Percentiles rank a stretch among this genome's conserved stretches.
phyloP scores from a whole-genome alignment of 92 coral and sea anemone genomes.

The Phenganax marumi region DNA sequence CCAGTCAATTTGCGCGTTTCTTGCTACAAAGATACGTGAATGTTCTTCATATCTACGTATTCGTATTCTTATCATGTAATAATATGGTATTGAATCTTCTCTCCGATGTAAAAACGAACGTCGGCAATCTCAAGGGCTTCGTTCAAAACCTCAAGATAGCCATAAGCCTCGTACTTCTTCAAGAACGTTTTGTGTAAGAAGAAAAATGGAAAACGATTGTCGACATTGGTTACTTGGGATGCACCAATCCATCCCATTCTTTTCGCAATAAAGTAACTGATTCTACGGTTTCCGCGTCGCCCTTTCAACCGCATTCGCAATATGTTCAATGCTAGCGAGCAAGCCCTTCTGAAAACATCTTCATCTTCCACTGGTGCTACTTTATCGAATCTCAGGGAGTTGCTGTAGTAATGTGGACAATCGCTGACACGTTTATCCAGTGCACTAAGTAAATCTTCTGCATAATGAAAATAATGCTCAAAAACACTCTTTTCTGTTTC shows the following conservation, averaged over 20 bases:
- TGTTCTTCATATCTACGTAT: too few species aligned
- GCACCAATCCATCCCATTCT: conserved; percentile 5
- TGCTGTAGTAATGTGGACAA: conserved; percentile 8
- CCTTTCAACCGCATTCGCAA: background rate
- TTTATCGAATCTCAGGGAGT: background rate
- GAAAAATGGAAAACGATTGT: background rate
- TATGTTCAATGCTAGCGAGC: background rate
- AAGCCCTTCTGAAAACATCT: background rate
- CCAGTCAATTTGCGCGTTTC: too few species aligned
- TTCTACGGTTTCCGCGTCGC: background rate
- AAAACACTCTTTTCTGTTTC: background rate
- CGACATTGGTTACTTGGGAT: background rate
- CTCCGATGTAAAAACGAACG: background rate
- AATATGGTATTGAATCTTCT: too few species aligned
- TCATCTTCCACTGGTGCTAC: background rate
- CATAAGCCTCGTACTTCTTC: background rate
- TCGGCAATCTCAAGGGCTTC: background rate
- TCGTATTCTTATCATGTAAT: too few species aligned
- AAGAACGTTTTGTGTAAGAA: background rate
- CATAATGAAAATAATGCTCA: background rate
- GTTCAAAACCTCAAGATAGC: background rate
- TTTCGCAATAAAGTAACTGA: background rate
- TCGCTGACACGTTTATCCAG: background rate
- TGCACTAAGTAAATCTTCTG: background rate
- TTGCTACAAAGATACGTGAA: too few species aligned